Base-by-base conservation (phyloP, 2,888 invertebrate species). In the Rhagonycha lutea region DNA sequence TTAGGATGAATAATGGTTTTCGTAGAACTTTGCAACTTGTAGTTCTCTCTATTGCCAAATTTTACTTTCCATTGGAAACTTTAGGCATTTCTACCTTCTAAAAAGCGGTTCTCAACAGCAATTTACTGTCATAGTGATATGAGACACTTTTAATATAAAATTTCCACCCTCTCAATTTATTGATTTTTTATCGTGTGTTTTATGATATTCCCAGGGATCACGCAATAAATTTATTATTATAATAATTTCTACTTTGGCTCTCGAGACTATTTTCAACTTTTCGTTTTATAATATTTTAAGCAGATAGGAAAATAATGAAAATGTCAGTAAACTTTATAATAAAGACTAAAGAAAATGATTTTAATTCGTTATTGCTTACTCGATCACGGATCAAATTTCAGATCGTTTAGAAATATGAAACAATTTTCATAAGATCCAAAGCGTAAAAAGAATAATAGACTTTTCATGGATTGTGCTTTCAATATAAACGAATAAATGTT, bases 101-200 rank as follows among this genome's bases (percentile, higher is more conserved):
- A 61, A 73, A 62, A 63, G 73, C 62, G n/a, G 12, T 26, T 73
- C 73, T 69, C 73, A 73, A 73, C 73, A 68, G 47, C 73, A 73
- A 73, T 73, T 69, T 62, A 73, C 69, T 69, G 61, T 73, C 62
- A 32, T 29, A 69, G 32, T 73, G 68, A 69, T 73, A 73, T 69
- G 62, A 62, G 61, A 61, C 32, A 69, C 69, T 73, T 68, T 47
- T 73, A 69, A 73, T 73, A 73, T 69, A 63, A 69, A 73, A 69
- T 73, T 65, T 65, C 63, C 63, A 65, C 63, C 23, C 47, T 47
- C 47, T 47, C 47, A 47, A 47, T 47, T 47, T 47, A 47, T 47
- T 47, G 47, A 47, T 47, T 47, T 47, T 32, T 47, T 47, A 47
- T 47, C 47, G n/a, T 47, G 47, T 47, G 47, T 47, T 47, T 47